These are phyloP conservation scores for Muscicapa adusta DNA, from an alignment of 2,113 vertebrate genomes.

Conservation along the genomic window DNA sequence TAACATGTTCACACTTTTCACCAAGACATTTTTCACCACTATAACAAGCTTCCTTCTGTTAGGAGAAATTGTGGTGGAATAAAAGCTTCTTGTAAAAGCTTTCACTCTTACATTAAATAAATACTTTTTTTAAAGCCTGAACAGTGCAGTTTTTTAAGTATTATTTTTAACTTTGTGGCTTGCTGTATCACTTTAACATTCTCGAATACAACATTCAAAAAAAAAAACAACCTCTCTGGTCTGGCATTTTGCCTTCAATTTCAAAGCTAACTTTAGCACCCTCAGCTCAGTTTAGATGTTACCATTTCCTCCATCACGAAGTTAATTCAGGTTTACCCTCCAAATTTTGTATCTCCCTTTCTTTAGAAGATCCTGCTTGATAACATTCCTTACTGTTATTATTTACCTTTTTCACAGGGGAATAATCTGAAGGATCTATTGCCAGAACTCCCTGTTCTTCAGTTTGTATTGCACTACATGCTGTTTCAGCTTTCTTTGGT, in stretches of 20 bases:
- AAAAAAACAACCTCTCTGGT: not conserved
- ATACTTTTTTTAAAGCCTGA: not conserved
- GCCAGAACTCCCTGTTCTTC: not conserved
- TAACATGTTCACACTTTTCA: not conserved
- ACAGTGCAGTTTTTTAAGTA: not conserved
- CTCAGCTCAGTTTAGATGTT: accelerated
- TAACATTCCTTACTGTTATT: not conserved
- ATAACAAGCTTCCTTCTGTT: not conserved
- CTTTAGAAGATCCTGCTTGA: not conserved
- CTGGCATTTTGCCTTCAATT: not conserved
- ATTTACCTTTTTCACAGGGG: not conserved
- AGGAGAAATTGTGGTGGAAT: not conserved
- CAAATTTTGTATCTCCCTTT: not conserved
- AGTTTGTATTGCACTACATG: not conserved
- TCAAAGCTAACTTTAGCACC: not conserved
- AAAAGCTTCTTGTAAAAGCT: not conserved
- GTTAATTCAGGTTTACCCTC: not conserved
- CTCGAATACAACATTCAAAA: not conserved
- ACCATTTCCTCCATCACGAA: not conserved
- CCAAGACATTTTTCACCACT: not conserved
- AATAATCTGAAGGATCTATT: not conserved
- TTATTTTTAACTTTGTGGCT: not conserved
- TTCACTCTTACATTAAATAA: not conserved
- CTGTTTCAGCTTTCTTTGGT: not conserved
- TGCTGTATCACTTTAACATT: not conserved